Base-by-base conservation (phyloP, 1,140 invertebrate genomes). In the Eufriesea mexicana region DNA sequence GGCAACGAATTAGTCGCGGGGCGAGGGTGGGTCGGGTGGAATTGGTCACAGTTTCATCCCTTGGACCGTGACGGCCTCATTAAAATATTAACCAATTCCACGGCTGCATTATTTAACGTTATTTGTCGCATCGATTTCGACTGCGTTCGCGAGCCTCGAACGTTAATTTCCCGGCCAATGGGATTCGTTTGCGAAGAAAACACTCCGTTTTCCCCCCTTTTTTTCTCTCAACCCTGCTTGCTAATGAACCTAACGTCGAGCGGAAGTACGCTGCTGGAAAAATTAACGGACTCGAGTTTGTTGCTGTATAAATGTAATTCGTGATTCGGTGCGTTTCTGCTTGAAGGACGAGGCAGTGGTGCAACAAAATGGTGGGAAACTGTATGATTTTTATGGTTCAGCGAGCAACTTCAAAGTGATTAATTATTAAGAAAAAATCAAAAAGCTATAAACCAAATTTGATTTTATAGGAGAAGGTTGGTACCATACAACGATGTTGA, bases 1-100 rank as follows among this genome's bases (percentile, higher is more conserved):
- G 49, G 35, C 49, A 28, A 54, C 49, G 62, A 78, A 78, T 55
- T 62, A 55, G 23, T 68, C 51, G n/a, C n/a, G n/a, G n/a, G n/a
- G n/a, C n/a, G 8, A 18, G 55, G 55, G 62, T 8, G 54, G 51
- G 10, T 18, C 14, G 49, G 18, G 28, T 45, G 23, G 6, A 42
- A 51, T 16, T 77, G 25, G 20, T 16, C 57, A 14, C 28, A 35
- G 5, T 14, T 73, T 10, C 54, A 42, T 16, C 20, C n/a, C 14
- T 61, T 42, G 23, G 14, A 45, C 14, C 14, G 23, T 25, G 23
- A n/a, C n/a, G 23, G 14, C 42, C 49, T 77, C 47, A 51, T 77
- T 77, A 45, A 64, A 77, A 67, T 67, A 35, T 67, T 66, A 54
- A 49, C 16, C 28, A 42, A 8, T 5, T n/a, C 18, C 45, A 35